Percentiles rank a stretch among this genome's conserved stretches.
Evolutionary conservation across 1,140 invertebrate genomes (phyloP).

Genomic region (Patella vulgata): DNA sequence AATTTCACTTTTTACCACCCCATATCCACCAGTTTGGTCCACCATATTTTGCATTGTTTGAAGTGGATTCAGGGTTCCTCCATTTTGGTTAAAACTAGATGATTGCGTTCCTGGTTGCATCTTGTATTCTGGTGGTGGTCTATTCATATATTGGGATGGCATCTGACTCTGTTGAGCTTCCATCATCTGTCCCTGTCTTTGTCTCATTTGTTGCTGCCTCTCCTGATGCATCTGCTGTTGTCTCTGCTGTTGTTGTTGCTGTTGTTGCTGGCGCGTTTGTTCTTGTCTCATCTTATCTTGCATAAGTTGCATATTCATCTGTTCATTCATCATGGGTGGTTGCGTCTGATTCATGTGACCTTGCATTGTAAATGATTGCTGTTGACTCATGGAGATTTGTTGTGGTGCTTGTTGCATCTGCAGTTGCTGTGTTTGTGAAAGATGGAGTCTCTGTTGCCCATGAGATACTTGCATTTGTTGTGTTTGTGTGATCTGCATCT

Average conservation of each 20-base stretch:
- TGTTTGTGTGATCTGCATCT: slow-evolving; percentile 57
- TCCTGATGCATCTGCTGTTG: slow-evolving; percentile 42
- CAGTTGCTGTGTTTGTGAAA: slow-evolving; percentile 86
- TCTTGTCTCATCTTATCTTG: slow-evolving; percentile 40
- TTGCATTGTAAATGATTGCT: slow-evolving; percentile 60
- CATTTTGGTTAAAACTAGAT: slow-evolving; percentile 22
- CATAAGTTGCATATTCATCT: slow-evolving; percentile 52
- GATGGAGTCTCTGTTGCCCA: slow-evolving; percentile 72
- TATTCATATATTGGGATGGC: slow-evolving; percentile 53
- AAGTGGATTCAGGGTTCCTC: slow-evolving; percentile 49
- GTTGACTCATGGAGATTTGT: slow-evolving; percentile 67
- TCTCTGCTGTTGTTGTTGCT: slow-evolving; percentile 37
- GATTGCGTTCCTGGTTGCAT: slow-evolving; percentile 39
- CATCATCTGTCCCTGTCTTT: slow-evolving; percentile 6
- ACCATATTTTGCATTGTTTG: slow-evolving; percentile 67
- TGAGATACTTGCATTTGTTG: slow-evolving; percentile 62
- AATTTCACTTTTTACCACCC: slow-evolving; percentile 49
- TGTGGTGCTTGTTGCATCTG: slow-evolving; percentile 70
- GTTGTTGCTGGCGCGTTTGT: slow-evolving; percentile 22
- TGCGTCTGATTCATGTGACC: slow-evolving; percentile 30
- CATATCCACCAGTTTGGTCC: slow-evolving; percentile 59
- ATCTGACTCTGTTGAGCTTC: slow-evolving; percentile 32
- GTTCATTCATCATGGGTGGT: slow-evolving; percentile 40
- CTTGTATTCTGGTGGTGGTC: slow-evolving; percentile 61
- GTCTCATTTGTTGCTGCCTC: slow-evolving; percentile 21